A percentile compares a stretch with the other conserved stretches of the same genome.
phyloP scores from a whole-genome alignment of 2,113 vertebrate species.

The Takifugu flavidus region DNA sequence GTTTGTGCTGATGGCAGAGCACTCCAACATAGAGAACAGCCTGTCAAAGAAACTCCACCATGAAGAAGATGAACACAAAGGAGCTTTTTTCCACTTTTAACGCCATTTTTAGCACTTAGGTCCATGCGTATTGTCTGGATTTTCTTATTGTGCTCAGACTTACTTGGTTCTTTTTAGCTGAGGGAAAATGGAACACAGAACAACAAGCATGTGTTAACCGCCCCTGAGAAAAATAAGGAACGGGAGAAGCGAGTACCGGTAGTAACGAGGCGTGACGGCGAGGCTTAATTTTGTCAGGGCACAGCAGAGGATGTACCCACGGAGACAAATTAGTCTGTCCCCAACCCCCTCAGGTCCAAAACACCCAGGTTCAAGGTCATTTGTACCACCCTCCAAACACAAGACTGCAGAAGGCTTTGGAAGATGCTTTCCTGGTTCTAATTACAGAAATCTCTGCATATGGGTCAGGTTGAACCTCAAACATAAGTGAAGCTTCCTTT shows the following conservation, averaged over 20 bases:
- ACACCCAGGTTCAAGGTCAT: constrained; percentile 27
- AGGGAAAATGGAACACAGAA: too few species aligned
- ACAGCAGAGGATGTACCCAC: constrained; percentile 19
- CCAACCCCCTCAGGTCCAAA: constrained; percentile 28
- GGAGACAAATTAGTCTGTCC: constrained; percentile 28
- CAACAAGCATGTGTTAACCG: constrained; percentile 19
- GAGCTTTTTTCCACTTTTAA: background rate
- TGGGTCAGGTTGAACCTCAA: constrained; percentile 22
- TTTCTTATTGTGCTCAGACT: constrained; percentile 8
- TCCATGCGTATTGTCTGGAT: constrained; percentile 7
- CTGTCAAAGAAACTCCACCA: constrained; percentile 37
- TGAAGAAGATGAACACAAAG: constrained; percentile 42
- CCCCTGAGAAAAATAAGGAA: constrained; percentile 7
- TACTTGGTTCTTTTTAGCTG: constrained; percentile 1
- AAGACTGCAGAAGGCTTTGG: constrained; percentile 13
- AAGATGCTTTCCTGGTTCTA: constrained; percentile 17
- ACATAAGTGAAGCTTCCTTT: constrained; percentile 26
- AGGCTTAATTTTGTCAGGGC: constrained; percentile 29
- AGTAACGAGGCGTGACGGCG: constrained; percentile 24
- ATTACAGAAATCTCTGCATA: constrained; percentile 34
- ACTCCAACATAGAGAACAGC: constrained; percentile 38
- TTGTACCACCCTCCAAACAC: constrained; percentile 7
- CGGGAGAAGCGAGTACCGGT: constrained; percentile 15
- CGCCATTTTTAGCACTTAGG: background rate
- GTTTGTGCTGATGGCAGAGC: constrained; percentile 49